Base-by-base conservation (phyloP, 2,888 invertebrate genomes). In the Opisthograptis luteolata region DNA sequence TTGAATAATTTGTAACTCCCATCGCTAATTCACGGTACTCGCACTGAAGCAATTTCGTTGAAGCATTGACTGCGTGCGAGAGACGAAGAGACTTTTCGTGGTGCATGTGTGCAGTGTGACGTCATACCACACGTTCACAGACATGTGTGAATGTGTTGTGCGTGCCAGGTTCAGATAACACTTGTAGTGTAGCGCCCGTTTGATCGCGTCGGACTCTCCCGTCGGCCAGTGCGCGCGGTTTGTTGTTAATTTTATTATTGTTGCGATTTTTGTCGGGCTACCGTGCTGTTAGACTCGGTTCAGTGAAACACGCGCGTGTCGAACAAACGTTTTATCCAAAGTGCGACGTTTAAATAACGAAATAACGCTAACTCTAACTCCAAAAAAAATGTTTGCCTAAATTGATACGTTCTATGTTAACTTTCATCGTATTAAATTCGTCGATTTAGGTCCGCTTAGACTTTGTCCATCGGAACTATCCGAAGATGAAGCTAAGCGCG, bases 221-320 rank as follows among this genome's bases (percentile, higher is more conserved):
- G 10, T 30, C 14, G 17, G 1, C 6, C 20, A 22, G 15, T 27
- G 28, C 20, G 40, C 28, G 68, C 55, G 60, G 67, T 69, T 74
- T 70, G 70, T 77, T 77, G 72, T 68, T 73, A 73, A 71, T 76
- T 67, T 76, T 71, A 78, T 75, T 74, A 59, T 60, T 64, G 65
- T 62, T 66, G 64, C 58, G 62, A 63, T 70, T 64, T 71, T 68
- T 66, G 66, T 60, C 64, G n/a, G n/a, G n/a, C n/a, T 64, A 68
- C 55, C 59, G 53, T 53, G 55, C 58, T 62, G 59, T 64, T 59
- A 58, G 54, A 60, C 57, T 57, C 64, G 55, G 66, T 67, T 57
- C 63, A 56, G 67, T 67, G 64, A 70, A 70, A 55, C 59, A 64
- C 58, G 57, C 69, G 68, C 71, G 59, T 70, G 68, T 66, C 60